Evolutionary conservation across 2,797 vertebrate genomes (phyloP).

Genomic region (Sternarchorhynchus goeldii): DNA sequence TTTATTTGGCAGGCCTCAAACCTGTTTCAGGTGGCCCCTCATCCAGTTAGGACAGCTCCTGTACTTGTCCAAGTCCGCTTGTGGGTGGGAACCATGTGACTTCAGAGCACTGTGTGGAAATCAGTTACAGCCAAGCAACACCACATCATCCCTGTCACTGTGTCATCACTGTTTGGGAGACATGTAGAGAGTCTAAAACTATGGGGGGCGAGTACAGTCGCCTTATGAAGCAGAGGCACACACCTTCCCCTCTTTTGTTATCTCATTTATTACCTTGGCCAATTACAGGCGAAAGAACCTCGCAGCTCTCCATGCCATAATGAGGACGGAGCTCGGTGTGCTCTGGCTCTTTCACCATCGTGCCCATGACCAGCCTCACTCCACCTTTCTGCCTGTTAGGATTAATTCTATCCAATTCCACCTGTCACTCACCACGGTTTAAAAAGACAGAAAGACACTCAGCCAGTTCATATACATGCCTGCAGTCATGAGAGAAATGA

Average conservation of each 20-base stretch:
- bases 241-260: constrained; percentile 45
- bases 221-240: constrained; percentile 52
- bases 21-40: constrained; percentile 60
- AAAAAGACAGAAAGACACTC: constrained; percentile 63
- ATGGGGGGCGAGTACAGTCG: constrained; percentile 52
- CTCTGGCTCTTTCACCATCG: constrained; percentile 50
- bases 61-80: constrained; percentile 21
- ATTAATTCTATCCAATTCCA: constrained; percentile 74
- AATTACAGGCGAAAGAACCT: constrained; percentile 56
- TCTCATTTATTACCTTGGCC: constrained; percentile 55
- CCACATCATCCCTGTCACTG: constrained; percentile 23
- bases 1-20: constrained; percentile 63
- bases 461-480: constrained; percentile 31
- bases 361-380: constrained; percentile 69
- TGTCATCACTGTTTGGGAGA: constrained; percentile 37
- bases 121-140: constrained; percentile 26
- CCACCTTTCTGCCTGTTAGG: constrained; percentile 76
- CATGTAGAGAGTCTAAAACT: constrained; percentile 68
- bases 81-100: constrained; percentile 27
- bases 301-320: constrained; percentile 62
- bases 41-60: constrained; percentile 41
- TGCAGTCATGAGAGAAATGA: constrained; percentile 19
- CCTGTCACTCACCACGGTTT: constrained; percentile 64
- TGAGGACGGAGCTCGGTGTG: constrained; percentile 60
- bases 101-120: constrained; percentile 25